Conservation (phyloP, 2,888 invertebrate genomes). For the Ophion costatus region DNA sequence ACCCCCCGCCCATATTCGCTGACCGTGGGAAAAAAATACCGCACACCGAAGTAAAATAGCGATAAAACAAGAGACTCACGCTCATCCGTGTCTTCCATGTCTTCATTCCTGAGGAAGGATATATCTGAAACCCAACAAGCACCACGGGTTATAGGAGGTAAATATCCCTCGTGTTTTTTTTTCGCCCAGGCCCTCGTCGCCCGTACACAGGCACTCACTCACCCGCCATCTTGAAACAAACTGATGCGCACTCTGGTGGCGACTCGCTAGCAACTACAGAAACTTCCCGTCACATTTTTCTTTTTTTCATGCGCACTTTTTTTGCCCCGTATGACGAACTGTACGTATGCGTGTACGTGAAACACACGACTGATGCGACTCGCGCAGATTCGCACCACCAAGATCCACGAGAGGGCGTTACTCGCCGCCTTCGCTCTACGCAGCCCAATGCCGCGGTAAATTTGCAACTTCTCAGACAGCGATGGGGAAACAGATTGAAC, state of each 20-base stretch:
- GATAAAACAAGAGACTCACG: constrained; percentile 78
- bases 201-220: constrained; percentile 82
- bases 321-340: background rate
- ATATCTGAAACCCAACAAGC: constrained; percentile 83
- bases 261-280: constrained; percentile 43
- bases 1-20: constrained; percentile 26
- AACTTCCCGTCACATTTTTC: constrained; percentile 11
- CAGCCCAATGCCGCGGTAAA: constrained; percentile 17
- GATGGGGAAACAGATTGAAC: constrained; percentile 14
- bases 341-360: background rate
- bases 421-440: background rate
- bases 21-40: constrained; percentile 29
- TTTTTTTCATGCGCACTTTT: constrained; percentile 12
- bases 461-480: background rate
- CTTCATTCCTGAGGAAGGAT: constrained; percentile 80
- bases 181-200: constrained; percentile 73
- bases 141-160: constrained; percentile 79
- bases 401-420: constrained; percentile 22
- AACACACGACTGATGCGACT: background rate
- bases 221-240: constrained; percentile 84
- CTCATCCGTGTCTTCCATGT: constrained; percentile 77
- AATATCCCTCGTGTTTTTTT: constrained; percentile 80
- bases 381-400: background rate
- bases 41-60: constrained; percentile 63
- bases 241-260: constrained; percentile 79